A percentile compares a stretch with the other conserved stretches of the same genome.
phyloP scores from a whole-genome alignment of 2,797 vertebrate genomes.

The Chaunax sp. region DNA sequence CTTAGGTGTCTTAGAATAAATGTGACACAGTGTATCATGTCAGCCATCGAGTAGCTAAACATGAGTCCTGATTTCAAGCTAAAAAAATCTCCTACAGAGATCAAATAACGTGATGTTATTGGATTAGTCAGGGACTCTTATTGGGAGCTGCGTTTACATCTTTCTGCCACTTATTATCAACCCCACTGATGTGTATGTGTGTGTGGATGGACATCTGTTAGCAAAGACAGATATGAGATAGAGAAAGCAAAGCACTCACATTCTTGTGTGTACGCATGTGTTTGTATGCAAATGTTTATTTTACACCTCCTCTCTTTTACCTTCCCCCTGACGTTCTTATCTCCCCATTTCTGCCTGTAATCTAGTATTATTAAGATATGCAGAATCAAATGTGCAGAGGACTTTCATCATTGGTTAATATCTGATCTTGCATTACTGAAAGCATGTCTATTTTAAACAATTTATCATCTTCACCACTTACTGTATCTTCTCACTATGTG shows the following conservation, averaged over 20 bases:
- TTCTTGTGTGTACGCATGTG: neutral
- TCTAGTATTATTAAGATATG: neutral
- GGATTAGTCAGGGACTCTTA: slow-evolving; percentile 13
- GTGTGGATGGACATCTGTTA: slow-evolving; percentile 7
- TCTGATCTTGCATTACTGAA: slow-evolving; percentile 23
- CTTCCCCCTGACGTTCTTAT: neutral
- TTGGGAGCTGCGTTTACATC: slow-evolving; percentile 10
- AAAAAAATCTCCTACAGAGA: slow-evolving; percentile 15
- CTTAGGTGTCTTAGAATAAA: no score
- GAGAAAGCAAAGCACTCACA: neutral
- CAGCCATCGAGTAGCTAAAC: slow-evolving; percentile 7
- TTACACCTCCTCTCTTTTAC: slow-evolving; percentile 10
- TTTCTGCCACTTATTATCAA: slow-evolving; percentile 10
- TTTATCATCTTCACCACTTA: neutral
- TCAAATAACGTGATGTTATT: slow-evolving; percentile 24
- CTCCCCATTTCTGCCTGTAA: slow-evolving; percentile 5
- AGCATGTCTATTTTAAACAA: slow-evolving; percentile 8
- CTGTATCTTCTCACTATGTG: neutral
- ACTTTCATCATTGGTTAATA: neutral
- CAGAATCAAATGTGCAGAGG: neutral
- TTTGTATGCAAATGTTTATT: neutral
- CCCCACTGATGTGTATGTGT: neutral
- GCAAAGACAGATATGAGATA: neutral
- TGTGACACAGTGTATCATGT: no score
- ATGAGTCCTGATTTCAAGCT: slow-evolving; percentile 9